Evolutionary conservation across 2,113 vertebrate species (phyloP), one percentile per base, ranked within the genome.

Genomic region (Neogale vison): DNA sequence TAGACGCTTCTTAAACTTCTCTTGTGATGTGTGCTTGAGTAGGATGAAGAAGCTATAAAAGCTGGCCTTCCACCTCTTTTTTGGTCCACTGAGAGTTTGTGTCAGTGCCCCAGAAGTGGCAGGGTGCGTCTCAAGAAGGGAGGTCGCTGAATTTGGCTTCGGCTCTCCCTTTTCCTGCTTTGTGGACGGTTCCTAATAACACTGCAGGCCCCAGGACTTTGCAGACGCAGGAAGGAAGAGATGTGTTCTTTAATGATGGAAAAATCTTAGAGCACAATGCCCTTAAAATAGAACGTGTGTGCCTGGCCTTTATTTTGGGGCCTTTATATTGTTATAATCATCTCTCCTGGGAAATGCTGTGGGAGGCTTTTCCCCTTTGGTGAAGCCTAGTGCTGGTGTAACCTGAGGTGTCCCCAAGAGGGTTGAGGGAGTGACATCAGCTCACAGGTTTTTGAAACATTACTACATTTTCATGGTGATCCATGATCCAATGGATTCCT

Each of bases 161-260:
- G 23, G 45, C 61, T 88, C 83, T 61, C 4, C 84, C 42, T 90
- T 61, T 84, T 76, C 90, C 88, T 90, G 55, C 79, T 93, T 59
- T 82, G 91, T 67, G 94, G 95, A 97, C 42, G 74, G 59, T 67
- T 93, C 85, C 84, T 92, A 57, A 61, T 69, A 90, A 76, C 89
- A 39, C 39, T 29, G 69, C 72, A 87, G 55, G 96, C 82, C 83
- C 84, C 87, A 26, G 89, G 47, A 23, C 31, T 97, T 74, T 39
- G 84, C 87, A 92, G 96, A 97, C 15, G 1, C 90, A 85, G 98
- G 98, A 96, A 98, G 97, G 97, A 97, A 98, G 76, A 90, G 84
- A 90, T 69, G 84, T 92, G 72, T 34, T 96, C 84, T 96, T 96
- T 95, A 97, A 96, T 94, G 94, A 94, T 93, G 97, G 96, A 96